Conservation (phyloP, 2,797 vertebrate species). For the Sylvia borin region DNA sequence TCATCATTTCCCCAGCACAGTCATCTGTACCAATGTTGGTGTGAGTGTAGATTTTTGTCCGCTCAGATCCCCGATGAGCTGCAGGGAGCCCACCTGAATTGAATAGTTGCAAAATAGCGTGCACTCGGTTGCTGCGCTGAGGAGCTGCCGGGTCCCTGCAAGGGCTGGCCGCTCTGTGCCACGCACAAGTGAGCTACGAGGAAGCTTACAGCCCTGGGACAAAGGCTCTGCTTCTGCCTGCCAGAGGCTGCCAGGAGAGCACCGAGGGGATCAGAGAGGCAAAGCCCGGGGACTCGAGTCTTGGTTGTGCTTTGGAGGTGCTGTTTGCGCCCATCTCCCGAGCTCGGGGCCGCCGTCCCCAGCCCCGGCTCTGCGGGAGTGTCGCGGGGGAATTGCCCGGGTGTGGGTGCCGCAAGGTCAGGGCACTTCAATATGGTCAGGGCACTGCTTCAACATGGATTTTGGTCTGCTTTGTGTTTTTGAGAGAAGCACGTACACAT, state of each 20-base stretch:
- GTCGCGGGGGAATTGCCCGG: accelerated
- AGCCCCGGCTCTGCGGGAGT: neutral
- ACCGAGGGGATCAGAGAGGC: accelerated
- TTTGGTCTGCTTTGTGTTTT: neutral
- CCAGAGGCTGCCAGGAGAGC: neutral
- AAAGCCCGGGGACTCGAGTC: accelerated
- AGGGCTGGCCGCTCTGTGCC: neutral
- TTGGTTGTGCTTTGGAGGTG: neutral
- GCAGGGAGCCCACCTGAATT: neutral
- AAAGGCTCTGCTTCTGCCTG: neutral
- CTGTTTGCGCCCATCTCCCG: neutral
- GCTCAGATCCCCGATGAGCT: neutral
- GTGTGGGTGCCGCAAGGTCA: neutral
- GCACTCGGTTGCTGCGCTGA: accelerated
- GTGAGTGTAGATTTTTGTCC: neutral
- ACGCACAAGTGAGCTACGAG: neutral
- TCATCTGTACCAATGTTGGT: neutral
- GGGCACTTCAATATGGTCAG: too few species aligned
- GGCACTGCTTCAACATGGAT: accelerated
- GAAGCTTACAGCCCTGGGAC: neutral
- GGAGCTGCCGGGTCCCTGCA: neutral
- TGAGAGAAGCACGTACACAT: neutral
- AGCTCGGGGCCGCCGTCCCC: accelerated
- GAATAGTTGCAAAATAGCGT: neutral
- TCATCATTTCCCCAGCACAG: neutral